Evolutionary conservation across 1,140 invertebrate genomes (phyloP), one percentile per base, ranked within the genome.

Genomic region (Drosophila sp.): DNA sequence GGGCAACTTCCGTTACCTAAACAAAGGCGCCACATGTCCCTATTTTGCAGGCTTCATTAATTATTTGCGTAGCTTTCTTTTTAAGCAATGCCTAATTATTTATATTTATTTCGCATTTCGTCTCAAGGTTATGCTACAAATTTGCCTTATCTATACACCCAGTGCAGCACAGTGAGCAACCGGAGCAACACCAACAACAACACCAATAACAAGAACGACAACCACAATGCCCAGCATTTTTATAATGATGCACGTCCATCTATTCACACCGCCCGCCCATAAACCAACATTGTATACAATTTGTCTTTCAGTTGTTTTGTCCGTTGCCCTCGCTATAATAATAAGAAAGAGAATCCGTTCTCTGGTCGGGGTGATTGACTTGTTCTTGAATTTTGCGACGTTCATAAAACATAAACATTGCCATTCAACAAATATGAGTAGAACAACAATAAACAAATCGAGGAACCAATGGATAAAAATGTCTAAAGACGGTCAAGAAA

Each of bases 41-140:
- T 74, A 65, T 78, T 82, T 73, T 54, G 64, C 64, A 45, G 50
- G 46, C 41, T 61, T 54, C 80, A 82, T 82, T 82, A 83, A 82
- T 82, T 79, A 83, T 82, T 82, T 83, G 62, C 80, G 64, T 67
- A 79, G 76, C 70, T 83, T 84, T 69, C 76, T 83, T 76, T 72
- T 16, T 48, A 40, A 43, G 51, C 45, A 13, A 53, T 29, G 65
- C 61, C 78, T 82, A 82, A 82, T 81, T 81, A 81, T 70, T 78
- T 73, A 69, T 65, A 59, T 77, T 78, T 66, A 43, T 65, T 74
- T 48, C 36, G 58, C 61, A 36, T 59, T 54, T 62, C 46, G 80
- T 65, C 66, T 72, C 80, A 83, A 83, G 80, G 80, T 65, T 76
- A 58, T 41, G 29, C 27, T 61, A 64, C 43, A 58, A 53, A 48